Evolutionary conservation across 2,888 invertebrate species (phyloP).

Genomic region (Microctonus aethiopoides): DNA sequence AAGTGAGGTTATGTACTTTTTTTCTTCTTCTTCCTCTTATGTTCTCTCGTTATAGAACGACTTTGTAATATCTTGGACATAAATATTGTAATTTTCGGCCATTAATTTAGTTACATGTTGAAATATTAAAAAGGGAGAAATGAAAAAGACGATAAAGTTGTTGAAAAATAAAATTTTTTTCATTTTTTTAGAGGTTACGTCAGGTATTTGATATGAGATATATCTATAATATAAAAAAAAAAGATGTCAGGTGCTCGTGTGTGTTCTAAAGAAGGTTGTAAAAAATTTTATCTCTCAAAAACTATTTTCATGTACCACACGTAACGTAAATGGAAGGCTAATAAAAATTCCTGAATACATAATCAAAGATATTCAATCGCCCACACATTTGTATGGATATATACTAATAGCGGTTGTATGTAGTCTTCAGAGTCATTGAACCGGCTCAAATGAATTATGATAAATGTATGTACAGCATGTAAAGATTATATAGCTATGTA

Average conservation of each 20-base stretch:
- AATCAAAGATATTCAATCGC: conserved; percentile 44
- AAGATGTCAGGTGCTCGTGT: too few relatives aligned
- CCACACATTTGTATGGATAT: conserved; percentile 7
- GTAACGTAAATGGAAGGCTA: conserved; percentile 37
- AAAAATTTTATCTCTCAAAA: not conserved
- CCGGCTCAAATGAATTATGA: not conserved
- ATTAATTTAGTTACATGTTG: not conserved
- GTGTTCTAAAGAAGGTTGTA: too few relatives aligned
- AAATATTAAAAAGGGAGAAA: not conserved
- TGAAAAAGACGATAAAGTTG: not conserved
- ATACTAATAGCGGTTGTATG: not conserved
- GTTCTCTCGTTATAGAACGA: not conserved
- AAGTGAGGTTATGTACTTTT: not conserved
- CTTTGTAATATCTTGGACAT: not conserved
- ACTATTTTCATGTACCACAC: not conserved
- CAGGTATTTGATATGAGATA: not conserved
- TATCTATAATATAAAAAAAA: too few relatives aligned
- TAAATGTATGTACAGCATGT: not conserved
- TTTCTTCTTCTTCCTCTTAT: not conserved
- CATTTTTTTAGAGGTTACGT: not conserved
- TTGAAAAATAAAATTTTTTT: not conserved
- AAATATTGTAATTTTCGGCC: not conserved
- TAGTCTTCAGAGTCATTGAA: not conserved
- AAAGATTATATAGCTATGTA: not conserved
- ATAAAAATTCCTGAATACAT: conserved; percentile 63